Evolutionary conservation across 2,113 vertebrate genomes (phyloP).

Genomic region (Oreocharis arfaki): DNA sequence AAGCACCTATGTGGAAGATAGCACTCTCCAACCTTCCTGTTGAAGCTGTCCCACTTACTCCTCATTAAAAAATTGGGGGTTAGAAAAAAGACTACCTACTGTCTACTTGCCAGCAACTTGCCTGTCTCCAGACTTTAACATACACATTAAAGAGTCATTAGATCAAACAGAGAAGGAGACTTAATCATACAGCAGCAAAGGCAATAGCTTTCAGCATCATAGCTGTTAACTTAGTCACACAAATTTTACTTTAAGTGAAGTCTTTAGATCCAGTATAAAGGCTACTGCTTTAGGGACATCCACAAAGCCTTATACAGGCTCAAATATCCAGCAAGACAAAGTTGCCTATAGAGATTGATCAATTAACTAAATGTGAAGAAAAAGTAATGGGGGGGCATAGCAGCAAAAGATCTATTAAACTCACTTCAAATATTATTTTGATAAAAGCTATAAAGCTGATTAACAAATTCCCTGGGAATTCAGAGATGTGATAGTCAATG

Average conservation of each 20-base stretch:
- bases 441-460: conserved; percentile 31
- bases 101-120: background rate
- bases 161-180: background rate
- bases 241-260: background rate
- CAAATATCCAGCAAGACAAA: background rate
- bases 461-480: background rate
- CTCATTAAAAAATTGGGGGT: background rate
- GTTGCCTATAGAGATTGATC: background rate
- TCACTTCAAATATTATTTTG: conserved; percentile 15
- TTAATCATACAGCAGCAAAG: background rate
- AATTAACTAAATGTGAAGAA: background rate
- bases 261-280: background rate
- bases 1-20: background rate
- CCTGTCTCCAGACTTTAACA: background rate
- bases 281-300: background rate
- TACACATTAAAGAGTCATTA: background rate
- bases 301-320: background rate
- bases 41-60: background rate
- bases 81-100: background rate
- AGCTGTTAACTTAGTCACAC: background rate
- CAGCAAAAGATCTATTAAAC: background rate
- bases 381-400: background rate
- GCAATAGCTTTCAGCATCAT: background rate
- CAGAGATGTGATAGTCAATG: background rate
- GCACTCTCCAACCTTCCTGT: background rate